phyloP scores from a whole-genome alignment of 2,888 invertebrate species.

The Aromia moschata region DNA sequence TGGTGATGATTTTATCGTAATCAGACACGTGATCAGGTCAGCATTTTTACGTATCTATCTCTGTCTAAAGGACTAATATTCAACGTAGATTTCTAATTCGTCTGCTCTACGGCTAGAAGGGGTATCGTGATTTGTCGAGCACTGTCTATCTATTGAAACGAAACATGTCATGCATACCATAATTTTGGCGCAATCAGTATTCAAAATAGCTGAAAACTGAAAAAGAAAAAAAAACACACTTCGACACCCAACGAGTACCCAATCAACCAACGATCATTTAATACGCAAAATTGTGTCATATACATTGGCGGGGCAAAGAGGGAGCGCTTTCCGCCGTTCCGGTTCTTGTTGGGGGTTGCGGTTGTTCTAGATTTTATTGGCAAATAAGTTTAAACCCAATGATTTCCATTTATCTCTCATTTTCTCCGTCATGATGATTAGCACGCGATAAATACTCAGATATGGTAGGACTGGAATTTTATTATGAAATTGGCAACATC shows the following conservation, averaged over 20 bases:
- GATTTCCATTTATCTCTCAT: too few relatives aligned
- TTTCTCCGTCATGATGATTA: too few relatives aligned
- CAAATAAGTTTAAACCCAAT: too few relatives aligned
- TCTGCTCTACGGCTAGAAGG: conserved; percentile 10
- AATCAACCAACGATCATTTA: conserved; percentile 27
- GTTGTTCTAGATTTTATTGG: too few relatives aligned
- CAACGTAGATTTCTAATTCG: conserved; percentile 11
- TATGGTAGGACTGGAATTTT: too few relatives aligned
- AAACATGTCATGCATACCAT: conserved; percentile 50
- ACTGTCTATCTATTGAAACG: conserved; percentile 55
- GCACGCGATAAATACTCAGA: too few relatives aligned
- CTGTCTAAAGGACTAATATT: conserved; percentile 13
- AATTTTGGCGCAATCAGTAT: conserved; percentile 35
- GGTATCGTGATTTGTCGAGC: conserved; percentile 51
- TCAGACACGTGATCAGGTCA: conserved; percentile 9
- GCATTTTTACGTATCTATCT: conserved; percentile 6
- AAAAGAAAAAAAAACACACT: conserved; percentile 24
- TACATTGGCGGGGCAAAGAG: conserved; percentile 18
- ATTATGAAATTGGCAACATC: too few relatives aligned
- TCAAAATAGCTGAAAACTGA: conserved; percentile 40
- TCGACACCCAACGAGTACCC: conserved; percentile 39
- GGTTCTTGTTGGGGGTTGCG: too few relatives aligned
- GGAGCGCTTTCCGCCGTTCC: conserved; percentile 8
- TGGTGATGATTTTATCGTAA: not conserved
- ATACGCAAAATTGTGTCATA: conserved; percentile 24